Evolutionary conservation across 1,140 invertebrate species (phyloP), one percentile per base, ranked within the genome.

Genomic region (Campoletis sonorensis): DNA sequence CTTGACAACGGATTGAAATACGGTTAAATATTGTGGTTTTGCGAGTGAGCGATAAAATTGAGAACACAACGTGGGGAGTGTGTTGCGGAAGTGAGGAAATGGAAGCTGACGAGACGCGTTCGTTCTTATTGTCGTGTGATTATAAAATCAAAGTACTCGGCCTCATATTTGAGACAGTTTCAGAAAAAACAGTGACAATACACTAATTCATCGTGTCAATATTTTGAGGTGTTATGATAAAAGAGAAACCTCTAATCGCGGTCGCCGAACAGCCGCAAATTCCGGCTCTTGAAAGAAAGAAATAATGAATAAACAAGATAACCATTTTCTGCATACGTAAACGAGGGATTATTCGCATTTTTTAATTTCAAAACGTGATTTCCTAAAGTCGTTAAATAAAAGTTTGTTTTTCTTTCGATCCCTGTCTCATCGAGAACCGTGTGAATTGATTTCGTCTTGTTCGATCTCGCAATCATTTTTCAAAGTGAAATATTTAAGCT

Each of bases 21-120:
- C 40, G 40, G 8, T 11, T 4, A 45, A 45, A 45, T 45, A 45
- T 45, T 10, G 40, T 45, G 40, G 40, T 58, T 58, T 58, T 23
- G 54, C 18, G 4, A 58, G 21, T 45, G 54, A 73, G 45, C 7
- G 23, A 73, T n/a, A 73, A 61, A 64, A 40, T 23, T 40, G n/a
- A 18, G 49, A 54, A 68, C 37, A 78, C 64, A 37, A 71, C 51
- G 40, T 30, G 18, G 40, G 58, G 45, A 21, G 16, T 70, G 49
- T 49, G 15, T 15, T 45, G 26, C 45, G 23, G 16, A 84, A 84
- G 85, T 80, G 84, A 87, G 89, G 89, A 90, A 89, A 91, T 90
- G 90, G 89, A 90, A 90, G 85, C 83, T 84, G 86, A 89, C 85
- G 87, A 87, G 82, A 86, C 86, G 49, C 15, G 40, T 67, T 27